These are phyloP conservation scores for Amphipyra berbera DNA, from an alignment of 2,888 invertebrate genomes.

Conservation along the genomic window DNA sequence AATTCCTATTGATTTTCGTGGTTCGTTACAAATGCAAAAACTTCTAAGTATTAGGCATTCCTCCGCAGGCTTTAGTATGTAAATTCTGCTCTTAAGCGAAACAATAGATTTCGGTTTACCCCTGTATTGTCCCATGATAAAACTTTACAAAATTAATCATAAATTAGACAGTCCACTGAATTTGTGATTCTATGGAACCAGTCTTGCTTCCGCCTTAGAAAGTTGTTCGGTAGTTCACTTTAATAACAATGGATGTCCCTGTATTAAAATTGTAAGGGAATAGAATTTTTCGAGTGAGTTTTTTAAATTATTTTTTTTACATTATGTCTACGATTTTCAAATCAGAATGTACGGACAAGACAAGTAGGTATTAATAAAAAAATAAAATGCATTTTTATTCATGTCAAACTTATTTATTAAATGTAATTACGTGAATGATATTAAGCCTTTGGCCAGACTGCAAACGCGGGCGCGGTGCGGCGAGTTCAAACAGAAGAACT, in stretches of 20 bases:
- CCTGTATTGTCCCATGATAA: slow-evolving; percentile 58
- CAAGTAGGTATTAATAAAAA: no score
- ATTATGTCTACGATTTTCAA: no score
- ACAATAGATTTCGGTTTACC: slow-evolving; percentile 79
- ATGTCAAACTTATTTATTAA: no score
- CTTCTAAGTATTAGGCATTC: slow-evolving; percentile 82
- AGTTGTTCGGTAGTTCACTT: slow-evolving; percentile 42
- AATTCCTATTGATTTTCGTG: slow-evolving; percentile 78
- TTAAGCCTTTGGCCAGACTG: no score
- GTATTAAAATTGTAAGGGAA: slow-evolving; percentile 12
- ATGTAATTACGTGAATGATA: no score
- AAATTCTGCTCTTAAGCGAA: slow-evolving; percentile 79
- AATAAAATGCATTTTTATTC: no score
- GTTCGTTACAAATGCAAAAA: slow-evolving; percentile 86
- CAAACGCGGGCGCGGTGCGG: no score
- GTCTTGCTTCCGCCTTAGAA: slow-evolving; percentile 55
- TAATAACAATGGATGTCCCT: slow-evolving; percentile 40
- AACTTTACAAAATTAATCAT: slow-evolving; percentile 63
- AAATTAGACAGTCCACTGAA: slow-evolving; percentile 59
- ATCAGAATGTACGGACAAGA: no score
- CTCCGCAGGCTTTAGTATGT: slow-evolving; percentile 80
- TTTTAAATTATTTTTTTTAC: no score
- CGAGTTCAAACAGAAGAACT: no score
- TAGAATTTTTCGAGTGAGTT: not conserved
- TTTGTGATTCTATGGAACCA: slow-evolving; percentile 43